Percentiles rank a stretch among this genome's conserved stretches.
Evolutionary conservation across 2,113 vertebrate genomes (phyloP).

Genomic region (Pygoscelis antarcticus): DNA sequence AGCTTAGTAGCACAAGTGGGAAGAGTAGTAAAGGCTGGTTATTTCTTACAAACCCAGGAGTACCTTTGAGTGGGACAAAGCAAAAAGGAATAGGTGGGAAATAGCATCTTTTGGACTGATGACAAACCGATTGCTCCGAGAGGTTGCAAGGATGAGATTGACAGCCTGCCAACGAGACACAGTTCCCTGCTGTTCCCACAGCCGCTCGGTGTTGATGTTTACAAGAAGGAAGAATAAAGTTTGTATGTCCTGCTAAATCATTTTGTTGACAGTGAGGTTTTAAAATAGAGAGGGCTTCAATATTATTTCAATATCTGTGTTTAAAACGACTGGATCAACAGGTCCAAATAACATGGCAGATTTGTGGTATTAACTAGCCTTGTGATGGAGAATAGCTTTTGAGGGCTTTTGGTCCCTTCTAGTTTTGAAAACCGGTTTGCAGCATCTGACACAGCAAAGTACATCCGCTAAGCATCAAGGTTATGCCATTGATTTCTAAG

Average conservation of each 20-base stretch:
- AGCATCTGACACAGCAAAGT: neutral
- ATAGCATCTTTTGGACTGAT: neutral
- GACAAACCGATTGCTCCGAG: neutral
- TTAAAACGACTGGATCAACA: neutral
- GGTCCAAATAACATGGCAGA: neutral
- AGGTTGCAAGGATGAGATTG: neutral
- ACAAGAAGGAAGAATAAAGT: neutral
- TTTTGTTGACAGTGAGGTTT: neutral
- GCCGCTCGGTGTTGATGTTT: neutral
- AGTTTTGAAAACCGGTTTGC: neutral
- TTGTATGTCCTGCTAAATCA: neutral
- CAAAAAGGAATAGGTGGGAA: neutral
- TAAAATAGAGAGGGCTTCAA: neutral
- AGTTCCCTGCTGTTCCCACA: neutral
- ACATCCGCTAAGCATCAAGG: neutral
- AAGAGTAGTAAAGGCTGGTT: neutral
- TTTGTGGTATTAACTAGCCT: neutral
- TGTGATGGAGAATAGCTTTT: neutral
- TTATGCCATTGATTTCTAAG: neutral
- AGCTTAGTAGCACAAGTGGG: neutral
- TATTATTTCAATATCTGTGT: neutral
- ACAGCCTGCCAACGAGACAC: accelerated
- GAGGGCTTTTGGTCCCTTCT: neutral
- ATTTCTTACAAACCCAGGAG: neutral
- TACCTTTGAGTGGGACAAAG: neutral